These are phyloP conservation scores for Girardinus metallicus DNA, from an alignment of 2,797 vertebrate species.

Conservation along the genomic window DNA sequence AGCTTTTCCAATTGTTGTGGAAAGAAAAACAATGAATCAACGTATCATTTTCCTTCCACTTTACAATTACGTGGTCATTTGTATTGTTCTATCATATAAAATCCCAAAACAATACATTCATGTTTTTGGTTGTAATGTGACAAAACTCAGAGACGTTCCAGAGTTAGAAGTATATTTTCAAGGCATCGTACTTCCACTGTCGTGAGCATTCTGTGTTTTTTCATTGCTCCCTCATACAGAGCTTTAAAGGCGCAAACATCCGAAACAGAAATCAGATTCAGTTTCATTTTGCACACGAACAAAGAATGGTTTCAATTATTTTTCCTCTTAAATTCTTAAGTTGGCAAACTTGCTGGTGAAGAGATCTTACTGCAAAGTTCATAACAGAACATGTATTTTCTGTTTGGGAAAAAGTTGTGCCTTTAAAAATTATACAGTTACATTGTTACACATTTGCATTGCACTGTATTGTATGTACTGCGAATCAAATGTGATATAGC, in stretches of 20 bases:
- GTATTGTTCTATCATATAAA: neutral
- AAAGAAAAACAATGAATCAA: too few relatives aligned
- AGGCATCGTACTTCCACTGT: neutral
- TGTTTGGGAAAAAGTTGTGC: neutral
- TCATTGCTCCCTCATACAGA: neutral
- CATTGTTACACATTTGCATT: conserved; percentile 1
- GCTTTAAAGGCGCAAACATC: conserved; percentile 24
- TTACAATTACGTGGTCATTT: neutral
- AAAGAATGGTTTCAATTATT: neutral
- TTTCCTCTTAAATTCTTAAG: neutral
- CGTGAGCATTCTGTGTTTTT: neutral
- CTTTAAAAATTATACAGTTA: conserved; percentile 6
- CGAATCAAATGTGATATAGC: neutral
- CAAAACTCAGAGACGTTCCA: neutral
- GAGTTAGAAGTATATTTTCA: neutral
- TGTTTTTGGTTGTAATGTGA: neutral
- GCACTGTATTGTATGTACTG: neutral
- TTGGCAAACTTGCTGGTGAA: neutral
- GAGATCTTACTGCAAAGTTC: neutral
- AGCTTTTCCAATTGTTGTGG: too few relatives aligned
- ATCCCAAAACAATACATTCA: neutral
- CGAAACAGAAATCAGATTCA: conserved; percentile 14
- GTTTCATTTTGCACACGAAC: neutral
- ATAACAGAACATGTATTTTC: neutral
- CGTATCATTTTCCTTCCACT: neutral